These are phyloP conservation scores for Drosophila lutescens DNA, from an alignment of 2,888 invertebrate species.

Conservation along the genomic window DNA sequence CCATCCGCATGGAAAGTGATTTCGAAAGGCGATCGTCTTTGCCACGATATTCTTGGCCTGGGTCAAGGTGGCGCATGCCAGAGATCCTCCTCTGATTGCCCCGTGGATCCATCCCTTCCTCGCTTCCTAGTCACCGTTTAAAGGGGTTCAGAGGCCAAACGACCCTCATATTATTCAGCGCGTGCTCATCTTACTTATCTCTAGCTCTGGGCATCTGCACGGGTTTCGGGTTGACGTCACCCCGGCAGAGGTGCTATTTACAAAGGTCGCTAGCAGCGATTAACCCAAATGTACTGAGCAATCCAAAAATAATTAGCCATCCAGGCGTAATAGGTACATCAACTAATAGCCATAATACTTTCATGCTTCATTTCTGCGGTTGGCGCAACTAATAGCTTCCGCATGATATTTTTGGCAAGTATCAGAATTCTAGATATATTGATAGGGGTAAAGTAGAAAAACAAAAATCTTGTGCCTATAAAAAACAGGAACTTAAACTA, in stretches of 20 bases:
- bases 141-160: conserved; percentile 13
- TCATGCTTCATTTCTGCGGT: conserved; percentile 69
- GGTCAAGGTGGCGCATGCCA: conserved; percentile 41
- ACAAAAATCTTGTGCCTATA: not conserved
- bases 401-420: conserved; percentile 8
- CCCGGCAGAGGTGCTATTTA: conserved; percentile 18
- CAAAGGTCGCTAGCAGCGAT: conserved; percentile 40
- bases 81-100: conserved; percentile 12
- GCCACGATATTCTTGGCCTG: conserved; percentile 30
- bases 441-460: conserved; percentile 3
- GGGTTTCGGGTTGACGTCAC: conserved; percentile 25
- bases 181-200: conserved; percentile 10
- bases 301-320: conserved; percentile 52
- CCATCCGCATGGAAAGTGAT: conserved; percentile 29
- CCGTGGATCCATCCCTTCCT: not conserved
- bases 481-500: not conserved
- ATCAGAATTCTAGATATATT: conserved; percentile 16
- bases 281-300: conserved; percentile 37
- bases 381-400: conserved; percentile 65
- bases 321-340: conserved; percentile 27
- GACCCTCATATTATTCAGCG: conserved; percentile 18
- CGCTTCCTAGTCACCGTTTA: conserved; percentile 8
- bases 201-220: conserved; percentile 7
- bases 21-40: conserved; percentile 21
- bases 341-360: conserved; percentile 40